Percentiles rank a stretch among this genome's conserved stretches.
These are phyloP conservation scores for Mus spicilegus DNA, from an alignment of 2,113 vertebrate species.

Conservation along the genomic window DNA sequence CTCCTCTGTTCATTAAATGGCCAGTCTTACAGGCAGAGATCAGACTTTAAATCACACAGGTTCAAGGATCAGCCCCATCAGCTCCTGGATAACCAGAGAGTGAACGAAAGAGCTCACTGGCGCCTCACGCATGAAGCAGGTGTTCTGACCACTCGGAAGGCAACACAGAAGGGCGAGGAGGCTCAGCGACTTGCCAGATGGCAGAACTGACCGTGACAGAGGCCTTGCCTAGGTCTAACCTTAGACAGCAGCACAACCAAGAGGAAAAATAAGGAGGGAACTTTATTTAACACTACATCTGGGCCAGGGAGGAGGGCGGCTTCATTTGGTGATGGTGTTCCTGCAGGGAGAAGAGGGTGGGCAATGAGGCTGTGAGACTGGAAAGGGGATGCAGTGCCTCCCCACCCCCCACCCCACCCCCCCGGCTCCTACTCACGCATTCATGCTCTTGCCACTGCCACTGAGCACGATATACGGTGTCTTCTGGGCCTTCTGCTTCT, in stretches of 20 bases:
- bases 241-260: conserved; percentile 56
- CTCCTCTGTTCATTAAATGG: neutral
- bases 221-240: neutral
- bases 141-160: neutral
- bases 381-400: rapidly evolving
- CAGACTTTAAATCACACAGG: neutral
- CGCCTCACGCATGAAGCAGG: no score
- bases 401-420: no score
- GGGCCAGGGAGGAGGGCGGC: rapidly evolving
- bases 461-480: conserved; percentile 96
- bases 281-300: conserved; percentile 77
- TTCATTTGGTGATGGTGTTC: conserved; percentile 87
- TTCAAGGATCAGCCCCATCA: neutral
- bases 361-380: neutral
- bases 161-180: neutral
- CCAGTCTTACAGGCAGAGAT: neutral
- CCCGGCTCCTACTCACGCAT: conserved; percentile 85
- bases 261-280: conserved; percentile 71
- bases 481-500: conserved; percentile 97
- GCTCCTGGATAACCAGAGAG: neutral
- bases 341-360: conserved; percentile 64
- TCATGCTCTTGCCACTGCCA: conserved; percentile 97
- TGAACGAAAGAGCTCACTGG: neutral
- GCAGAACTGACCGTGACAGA: neutral
- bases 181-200: neutral